Percentiles rank a stretch among this genome's conserved stretches.
Evolutionary conservation across 2,113 vertebrate genomes (phyloP).

Genomic region (Vulpes lagopus): DNA sequence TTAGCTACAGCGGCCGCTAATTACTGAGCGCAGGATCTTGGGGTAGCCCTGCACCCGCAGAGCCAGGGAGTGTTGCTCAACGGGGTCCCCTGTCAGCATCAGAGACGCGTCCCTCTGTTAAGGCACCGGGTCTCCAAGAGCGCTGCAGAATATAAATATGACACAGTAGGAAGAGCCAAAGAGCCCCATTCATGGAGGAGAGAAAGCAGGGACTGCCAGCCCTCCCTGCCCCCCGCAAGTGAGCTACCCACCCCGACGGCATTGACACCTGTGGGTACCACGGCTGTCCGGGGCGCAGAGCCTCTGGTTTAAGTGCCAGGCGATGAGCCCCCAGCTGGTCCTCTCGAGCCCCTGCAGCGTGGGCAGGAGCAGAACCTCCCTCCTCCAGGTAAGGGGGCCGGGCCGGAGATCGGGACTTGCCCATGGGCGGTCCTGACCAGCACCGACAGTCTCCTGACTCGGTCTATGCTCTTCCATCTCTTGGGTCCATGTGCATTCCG

Average conservation of each 20-base stretch:
- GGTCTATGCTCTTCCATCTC: accelerated
- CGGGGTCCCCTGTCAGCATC: accelerated
- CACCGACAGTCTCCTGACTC: accelerated
- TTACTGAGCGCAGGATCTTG: neutral
- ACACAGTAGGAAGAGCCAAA: neutral
- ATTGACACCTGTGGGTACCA: neutral
- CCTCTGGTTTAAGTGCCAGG: neutral
- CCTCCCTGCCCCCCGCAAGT: accelerated
- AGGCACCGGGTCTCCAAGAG: neutral
- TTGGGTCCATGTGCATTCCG: neutral
- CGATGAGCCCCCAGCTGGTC: neutral
- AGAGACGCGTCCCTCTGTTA: neutral
- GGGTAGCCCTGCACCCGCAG: neutral
- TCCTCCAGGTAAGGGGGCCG: neutral
- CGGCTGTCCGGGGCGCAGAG: neutral
- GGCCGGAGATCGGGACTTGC: neutral
- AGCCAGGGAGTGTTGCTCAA: neutral
- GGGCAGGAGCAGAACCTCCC: neutral
- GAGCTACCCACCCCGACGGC: accelerated
- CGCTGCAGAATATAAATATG: neutral
- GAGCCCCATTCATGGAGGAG: no score
- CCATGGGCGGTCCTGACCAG: neutral
- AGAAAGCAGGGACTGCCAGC: accelerated
- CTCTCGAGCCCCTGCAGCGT: neutral
- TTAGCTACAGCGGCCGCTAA: neutral